Conservation (phyloP, 2,888 invertebrate species). For the Petrophora chlorosata region DNA sequence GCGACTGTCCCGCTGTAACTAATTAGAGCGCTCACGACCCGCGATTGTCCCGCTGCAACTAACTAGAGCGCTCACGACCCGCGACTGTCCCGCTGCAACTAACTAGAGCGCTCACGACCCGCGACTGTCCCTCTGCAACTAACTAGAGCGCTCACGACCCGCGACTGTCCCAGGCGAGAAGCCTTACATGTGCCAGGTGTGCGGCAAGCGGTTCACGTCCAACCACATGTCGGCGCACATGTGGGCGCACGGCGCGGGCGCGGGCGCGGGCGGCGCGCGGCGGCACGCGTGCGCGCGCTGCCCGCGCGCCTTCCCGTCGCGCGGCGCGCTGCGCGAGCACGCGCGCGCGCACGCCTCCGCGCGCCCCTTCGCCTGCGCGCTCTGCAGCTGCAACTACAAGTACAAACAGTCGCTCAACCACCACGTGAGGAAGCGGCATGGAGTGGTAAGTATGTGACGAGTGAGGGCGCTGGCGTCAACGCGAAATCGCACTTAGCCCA, state of each 20-base stretch:
- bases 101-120: no score
- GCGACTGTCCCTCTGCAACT: no score
- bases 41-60: no score
- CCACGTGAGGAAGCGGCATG: slow-evolving; percentile 55
- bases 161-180: slow-evolving; percentile 49
- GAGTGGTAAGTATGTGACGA: slow-evolving; percentile 6
- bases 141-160: no score
- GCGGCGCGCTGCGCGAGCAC: slow-evolving; percentile 38
- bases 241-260: slow-evolving; percentile 22
- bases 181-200: slow-evolving; percentile 67
- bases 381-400: slow-evolving; percentile 51
- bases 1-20: no score
- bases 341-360: slow-evolving; percentile 34
- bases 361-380: slow-evolving; percentile 33
- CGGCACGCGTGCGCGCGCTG: slow-evolving; percentile 40
- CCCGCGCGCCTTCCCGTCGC: slow-evolving; percentile 33
- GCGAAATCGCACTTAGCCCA: no score
- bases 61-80: no score
- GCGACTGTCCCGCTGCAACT: no score
- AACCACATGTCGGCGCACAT: slow-evolving; percentile 68
- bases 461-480: no score
- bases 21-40: no score
- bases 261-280: slow-evolving; percentile 44
- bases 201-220: slow-evolving; percentile 65
- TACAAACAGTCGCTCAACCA: slow-evolving; percentile 67